phyloP scores from a whole-genome alignment of 2,113 vertebrate species.

The Oreochromis niloticus region DNA sequence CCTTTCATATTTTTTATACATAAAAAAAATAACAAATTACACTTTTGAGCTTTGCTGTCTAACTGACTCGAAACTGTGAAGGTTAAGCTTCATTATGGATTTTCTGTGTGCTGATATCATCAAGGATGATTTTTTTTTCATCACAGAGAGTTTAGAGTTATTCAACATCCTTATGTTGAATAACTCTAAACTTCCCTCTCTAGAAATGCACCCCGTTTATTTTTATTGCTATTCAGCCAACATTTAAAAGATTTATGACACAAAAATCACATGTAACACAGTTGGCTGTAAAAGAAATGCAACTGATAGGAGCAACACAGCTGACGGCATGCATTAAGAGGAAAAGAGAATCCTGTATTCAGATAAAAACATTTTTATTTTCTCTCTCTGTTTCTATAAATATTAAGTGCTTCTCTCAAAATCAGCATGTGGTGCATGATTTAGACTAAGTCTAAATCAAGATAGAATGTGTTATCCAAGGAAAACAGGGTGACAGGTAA shows the following conservation, averaged over 20 bases:
- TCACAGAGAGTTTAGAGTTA: not conserved
- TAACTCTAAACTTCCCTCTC: fast-evolving
- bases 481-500: not conserved
- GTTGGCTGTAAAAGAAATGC: not conserved
- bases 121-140: not conserved
- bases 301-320: not conserved
- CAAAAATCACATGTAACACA: not conserved
- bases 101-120: not conserved
- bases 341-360: not conserved
- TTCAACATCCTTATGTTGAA: fast-evolving
- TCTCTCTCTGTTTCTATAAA: not conserved
- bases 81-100: not conserved
- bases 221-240: not conserved
- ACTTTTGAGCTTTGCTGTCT: fast-evolving
- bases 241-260: not conserved
- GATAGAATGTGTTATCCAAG: not conserved
- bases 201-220: fast-evolving
- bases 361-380: not conserved
- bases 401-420: not conserved
- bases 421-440: not conserved
- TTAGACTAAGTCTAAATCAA: not conserved
- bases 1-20: too few species aligned
- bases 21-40: not conserved
- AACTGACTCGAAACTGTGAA: fast-evolving
- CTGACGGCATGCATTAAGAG: fast-evolving